Evolutionary conservation across 2,888 invertebrate genomes (phyloP), one percentile per base, ranked within the genome.

Genomic region (Ophion slaviceki): DNA sequence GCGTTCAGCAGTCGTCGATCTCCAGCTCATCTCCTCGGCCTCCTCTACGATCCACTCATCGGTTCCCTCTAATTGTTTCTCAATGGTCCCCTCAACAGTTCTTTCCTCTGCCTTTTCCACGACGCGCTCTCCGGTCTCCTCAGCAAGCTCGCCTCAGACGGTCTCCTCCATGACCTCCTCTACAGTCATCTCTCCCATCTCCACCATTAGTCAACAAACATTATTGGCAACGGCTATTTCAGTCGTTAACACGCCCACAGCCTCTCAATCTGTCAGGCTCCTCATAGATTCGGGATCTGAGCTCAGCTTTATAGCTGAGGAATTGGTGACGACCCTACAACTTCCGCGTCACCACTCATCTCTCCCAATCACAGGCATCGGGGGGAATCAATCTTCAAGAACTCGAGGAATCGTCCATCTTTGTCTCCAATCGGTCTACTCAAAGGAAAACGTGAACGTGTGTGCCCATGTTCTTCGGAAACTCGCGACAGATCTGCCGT

Each of bases 271-370:
- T 6, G 77, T 79, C 14, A 76, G 80, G 11, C 17, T 86, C 17
- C 80, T 86, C 57, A 72, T 84, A 8, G 87, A 84, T 68, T 71
- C 85, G 11, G 82, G 80, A 57, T 87, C 80, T 14, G 85, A 82
- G 64, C 32, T 82, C 28, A 71, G 77, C 17, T 82, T 82, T 57
- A 67, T 80, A 1, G 59, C 82, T 10, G 81, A 86, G 20, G 53
- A 57, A 24, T 72, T 81, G 10, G 67, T 71, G 11, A 61, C 24
- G 7, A 79, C 62, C 17, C 53, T 84, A 14, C 72, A 36, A 20
- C 57, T 72, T 5, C 14, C 32, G 1, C 57, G 72, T 17, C 72
- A 72, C 28, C 14, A 59, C 8, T 72, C 72, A 59, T 17, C 72
- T 24, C 53, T 70, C 53, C 47, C 70, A 14, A 53, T 70, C 24